Conservation (phyloP, 1,140 invertebrate genomes). For the Anastrepha obliqua region DNA sequence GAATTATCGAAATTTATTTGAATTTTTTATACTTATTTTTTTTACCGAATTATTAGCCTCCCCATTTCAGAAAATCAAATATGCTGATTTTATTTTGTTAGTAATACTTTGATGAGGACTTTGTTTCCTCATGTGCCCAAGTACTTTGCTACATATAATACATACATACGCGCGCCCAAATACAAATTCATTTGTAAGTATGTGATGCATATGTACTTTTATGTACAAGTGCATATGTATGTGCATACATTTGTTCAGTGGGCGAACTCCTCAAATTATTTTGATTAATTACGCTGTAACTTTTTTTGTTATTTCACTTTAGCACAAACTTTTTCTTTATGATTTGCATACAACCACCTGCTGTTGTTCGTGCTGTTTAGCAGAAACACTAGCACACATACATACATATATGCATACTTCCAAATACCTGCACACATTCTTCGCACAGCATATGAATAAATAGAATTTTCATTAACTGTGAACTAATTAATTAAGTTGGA, state of each 20-base stretch:
- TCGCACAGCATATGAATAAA: neutral
- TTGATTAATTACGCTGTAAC: constrained; percentile 41
- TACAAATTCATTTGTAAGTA: neutral
- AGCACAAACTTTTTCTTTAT: constrained; percentile 45
- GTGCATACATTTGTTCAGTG: constrained; percentile 1
- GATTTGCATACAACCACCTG: neutral
- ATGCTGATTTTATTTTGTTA: constrained; percentile 18
- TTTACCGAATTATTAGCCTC: neutral
- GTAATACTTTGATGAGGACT: neutral
- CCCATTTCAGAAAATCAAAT: neutral
- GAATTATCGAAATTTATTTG: neutral
- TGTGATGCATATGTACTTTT: neutral
- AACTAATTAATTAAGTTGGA: constrained; percentile 35
- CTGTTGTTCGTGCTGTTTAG: neutral
- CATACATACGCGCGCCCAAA: too few species aligned
- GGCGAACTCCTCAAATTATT: constrained; percentile 41
- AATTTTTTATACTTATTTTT: neutral
- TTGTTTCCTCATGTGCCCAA: constrained; percentile 1
- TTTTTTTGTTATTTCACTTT: constrained; percentile 52
- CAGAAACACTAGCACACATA: neutral
- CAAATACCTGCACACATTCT: neutral
- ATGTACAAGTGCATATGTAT: neutral
- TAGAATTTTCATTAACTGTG: neutral
- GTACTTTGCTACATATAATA: neutral
- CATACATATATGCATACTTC: neutral